Evolutionary conservation across 2,113 vertebrate genomes (phyloP), one percentile per base, ranked within the genome.

Genomic region (Apeltes quadracus): DNA sequence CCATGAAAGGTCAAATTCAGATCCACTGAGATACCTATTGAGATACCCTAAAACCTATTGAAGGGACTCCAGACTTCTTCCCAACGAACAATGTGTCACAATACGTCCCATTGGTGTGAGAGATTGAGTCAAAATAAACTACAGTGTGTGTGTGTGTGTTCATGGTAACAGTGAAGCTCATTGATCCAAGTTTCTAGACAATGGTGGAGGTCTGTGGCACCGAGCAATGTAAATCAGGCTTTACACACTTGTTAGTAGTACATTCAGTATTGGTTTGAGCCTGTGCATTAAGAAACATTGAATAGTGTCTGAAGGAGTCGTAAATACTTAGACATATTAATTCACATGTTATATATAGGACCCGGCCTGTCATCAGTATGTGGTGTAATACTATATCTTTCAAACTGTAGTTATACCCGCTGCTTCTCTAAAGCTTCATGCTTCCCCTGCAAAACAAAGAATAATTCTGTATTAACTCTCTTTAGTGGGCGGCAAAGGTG

Each of bases 271-370:
- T 39, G 13, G 34, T 59, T 43, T 27, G 22, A 27, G 3, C 38
- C 10, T 32, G 25, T 9, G 25, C 53, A 25, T 56, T 16, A 36
- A 36, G 55, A 57, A 12, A 36, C 29, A 36, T 13, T 27, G 14
- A 27, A 54, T 36, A n/a, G 12, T 38, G 13, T 50, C 1, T 3
- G 66, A 27, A 69, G 61, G 55, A 51, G 57, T 65, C 67, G 23
- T 54, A 43, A 54, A 59, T 59, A 20, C 72, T 53, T 15, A 58
- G 39, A 61, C 71, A 7, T 39, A 76, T 68, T 78, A 54, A 22
- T n/a, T 5, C 16, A 41, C 50, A 27, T 61, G 59, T 55, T 85
- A 76, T 69, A 73, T 82, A 79, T 76, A 82, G 68, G 51, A 53
- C 5, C 1, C 0, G 10, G 55, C 58, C 76, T 65, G 75, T 75